Evolutionary conservation across 92 coral and sea anemone genomes (phyloP).

Genomic region (Plumapathes pennacea): DNA sequence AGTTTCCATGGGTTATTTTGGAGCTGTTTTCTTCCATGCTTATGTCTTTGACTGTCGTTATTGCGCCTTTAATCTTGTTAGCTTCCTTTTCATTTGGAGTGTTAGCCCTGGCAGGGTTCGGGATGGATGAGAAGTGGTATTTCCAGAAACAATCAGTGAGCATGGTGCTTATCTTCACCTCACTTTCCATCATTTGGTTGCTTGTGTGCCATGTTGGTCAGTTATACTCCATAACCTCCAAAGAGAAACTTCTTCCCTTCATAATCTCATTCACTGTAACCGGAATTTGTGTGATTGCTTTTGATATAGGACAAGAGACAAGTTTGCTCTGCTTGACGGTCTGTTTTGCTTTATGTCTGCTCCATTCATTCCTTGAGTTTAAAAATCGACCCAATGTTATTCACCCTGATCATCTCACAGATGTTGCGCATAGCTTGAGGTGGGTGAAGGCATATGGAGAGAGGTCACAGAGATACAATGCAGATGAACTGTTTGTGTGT

Average conservation of each 20-base stretch:
- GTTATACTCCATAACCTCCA: conserved; percentile 17
- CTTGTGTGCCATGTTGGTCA: conserved; percentile 28
- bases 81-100: not conserved
- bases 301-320: conserved; percentile 6
- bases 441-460: conserved; percentile 46
- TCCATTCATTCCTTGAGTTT: conserved; percentile 31
- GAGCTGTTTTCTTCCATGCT: conserved; percentile 22
- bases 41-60: conserved; percentile 28
- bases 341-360: conserved; percentile 22
- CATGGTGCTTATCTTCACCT: conserved; percentile 7
- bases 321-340: conserved; percentile 24
- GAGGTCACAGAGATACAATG: conserved; percentile 9
- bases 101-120: not conserved
- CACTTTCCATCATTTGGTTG: conserved; percentile 37
- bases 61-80: conserved; percentile 32
- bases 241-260: conserved; percentile 22
- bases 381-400: conserved; percentile 32
- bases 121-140: not conserved
- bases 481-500: conserved; percentile 34
- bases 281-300: conserved; percentile 4
- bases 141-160: conserved; percentile 1
- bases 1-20: conserved; percentile 48
- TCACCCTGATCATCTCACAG: conserved; percentile 50
- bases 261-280: conserved; percentile 14
- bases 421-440: conserved; percentile 41